Base-by-base conservation (phyloP, 1,140 invertebrate species). In the Varroa destructor region DNA sequence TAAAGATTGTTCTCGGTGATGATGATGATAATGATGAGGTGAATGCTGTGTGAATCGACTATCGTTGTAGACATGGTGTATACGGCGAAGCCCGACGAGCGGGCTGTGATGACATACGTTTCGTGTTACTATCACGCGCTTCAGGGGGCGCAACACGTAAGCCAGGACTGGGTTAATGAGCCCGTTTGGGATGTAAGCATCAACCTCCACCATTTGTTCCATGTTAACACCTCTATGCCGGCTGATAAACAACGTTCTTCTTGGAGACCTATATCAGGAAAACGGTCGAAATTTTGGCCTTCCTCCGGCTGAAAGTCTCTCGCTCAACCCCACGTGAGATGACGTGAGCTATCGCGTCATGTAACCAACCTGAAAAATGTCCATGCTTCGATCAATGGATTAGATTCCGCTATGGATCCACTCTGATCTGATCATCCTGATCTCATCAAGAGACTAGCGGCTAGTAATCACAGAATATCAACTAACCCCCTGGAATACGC, bases 61-160 rank as follows among this genome's bases (percentile, higher is more conserved):
- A 74, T 75, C 46, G 71, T 84, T 86, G 73, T 87, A 95, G 92
- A 95, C 88, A 86, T 95, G 85, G 93, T 94, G 85, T 93, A 94
- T 86, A 94, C 90, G 77, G 90, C 90, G 77, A 95, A 94, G 84
- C 93, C 93, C 79, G 93, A 96, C 83, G 93, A 96, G 85, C 88
- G 92, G 82, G 92, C 92, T 79, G 91, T 95, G 81, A 95, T 96
- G 92, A 96, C 93, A 79, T 96, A 96, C 82, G 92, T 96, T 81
- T 95, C 92, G 81, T 96, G 93, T 86, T 96, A 93, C 86, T 96
- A 96, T 85, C 93, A 96, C 84, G 93, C 93, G 81, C 95, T 96
- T 88, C 91, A 94, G 85, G 92, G 91, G 83, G 91, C 91, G 77
- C 91, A 93, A 84, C 91, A 95, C 91, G 92, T 96, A 86, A 84